A percentile compares a stretch with the other conserved stretches of the same genome.
Evolutionary conservation across 2,888 invertebrate genomes (phyloP).

Genomic region (Lutraria lutraria): DNA sequence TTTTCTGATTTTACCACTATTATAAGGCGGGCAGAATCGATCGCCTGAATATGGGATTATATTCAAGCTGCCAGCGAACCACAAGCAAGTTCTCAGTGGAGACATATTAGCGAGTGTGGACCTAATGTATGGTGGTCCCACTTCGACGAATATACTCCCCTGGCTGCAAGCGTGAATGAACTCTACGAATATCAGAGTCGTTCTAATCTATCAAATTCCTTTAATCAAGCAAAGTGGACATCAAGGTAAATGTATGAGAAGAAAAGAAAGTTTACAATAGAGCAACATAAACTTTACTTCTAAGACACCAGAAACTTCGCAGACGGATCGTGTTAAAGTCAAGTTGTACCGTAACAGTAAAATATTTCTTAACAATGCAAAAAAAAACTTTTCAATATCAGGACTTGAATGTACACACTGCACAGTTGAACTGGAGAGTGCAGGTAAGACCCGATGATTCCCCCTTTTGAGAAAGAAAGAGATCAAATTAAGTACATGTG

Average conservation of each 20-base stretch:
- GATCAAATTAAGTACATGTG: too few relatives aligned
- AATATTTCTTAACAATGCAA: too few relatives aligned
- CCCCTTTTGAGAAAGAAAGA: too few relatives aligned
- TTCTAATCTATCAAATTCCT: not conserved
- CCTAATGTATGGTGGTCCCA: not conserved
- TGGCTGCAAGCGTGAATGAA: not conserved
- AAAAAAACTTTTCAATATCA: too few relatives aligned
- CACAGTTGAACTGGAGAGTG: too few relatives aligned
- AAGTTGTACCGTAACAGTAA: too few relatives aligned
- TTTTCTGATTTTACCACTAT: conserved; percentile 64
- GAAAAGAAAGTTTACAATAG: too few relatives aligned
- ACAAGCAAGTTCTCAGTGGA: not conserved
- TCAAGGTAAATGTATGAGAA: not conserved
- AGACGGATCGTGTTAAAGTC: too few relatives aligned
- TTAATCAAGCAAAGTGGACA: conserved; percentile 1
- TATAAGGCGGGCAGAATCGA: conserved; percentile 49
- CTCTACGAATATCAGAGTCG: not conserved
- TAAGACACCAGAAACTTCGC: too few relatives aligned
- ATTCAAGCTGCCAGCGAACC: conserved; percentile 28
- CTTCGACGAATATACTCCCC: not conserved
- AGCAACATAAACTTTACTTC: too few relatives aligned
- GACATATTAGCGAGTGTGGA: not conserved
- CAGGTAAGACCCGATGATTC: too few relatives aligned
- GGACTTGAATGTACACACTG: too few relatives aligned
- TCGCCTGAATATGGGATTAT: not conserved